A percentile compares a stretch with the other conserved stretches of the same genome.
Conservation (phyloP, 2,888 invertebrate species). For the Koerneria pararmatus region DNA sequence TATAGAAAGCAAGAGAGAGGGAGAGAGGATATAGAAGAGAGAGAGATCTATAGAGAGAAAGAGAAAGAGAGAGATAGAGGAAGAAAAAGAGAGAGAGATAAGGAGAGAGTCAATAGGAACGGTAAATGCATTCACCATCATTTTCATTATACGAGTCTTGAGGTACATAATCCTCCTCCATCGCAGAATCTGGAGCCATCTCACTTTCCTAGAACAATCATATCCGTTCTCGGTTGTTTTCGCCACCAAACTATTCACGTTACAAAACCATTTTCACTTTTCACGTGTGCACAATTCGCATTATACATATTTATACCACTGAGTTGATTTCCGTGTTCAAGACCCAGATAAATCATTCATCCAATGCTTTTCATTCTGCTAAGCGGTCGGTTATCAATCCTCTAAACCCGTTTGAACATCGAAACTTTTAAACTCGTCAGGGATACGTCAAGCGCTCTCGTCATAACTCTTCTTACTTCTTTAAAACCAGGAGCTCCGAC, state of each 20-base stretch:
- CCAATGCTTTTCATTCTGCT: too few species aligned
- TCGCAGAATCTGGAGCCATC: conserved; percentile 5
- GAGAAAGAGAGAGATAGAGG: background rate
- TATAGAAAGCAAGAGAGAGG: too few species aligned
- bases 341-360: too few species aligned
- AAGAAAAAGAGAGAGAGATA: background rate
- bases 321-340: too few species aligned
- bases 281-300: too few species aligned
- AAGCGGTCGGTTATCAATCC: too few species aligned
- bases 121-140: background rate
- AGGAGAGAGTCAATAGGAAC: background rate
- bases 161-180: conserved; percentile 29
- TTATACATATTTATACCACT: too few species aligned
- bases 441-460: background rate
- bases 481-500: conserved; percentile 5
- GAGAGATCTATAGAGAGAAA: background rate
- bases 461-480: background rate
- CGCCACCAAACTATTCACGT: too few species aligned
- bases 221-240: too few species aligned
- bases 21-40: too few species aligned
- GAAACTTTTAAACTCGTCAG: background rate
- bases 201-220: conserved; percentile 12
- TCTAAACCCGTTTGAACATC: too few species aligned
- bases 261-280: too few species aligned
- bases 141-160: conserved; percentile 14